phyloP scores from a whole-genome alignment of 2,113 vertebrate genomes.

The Bubo bubo region DNA sequence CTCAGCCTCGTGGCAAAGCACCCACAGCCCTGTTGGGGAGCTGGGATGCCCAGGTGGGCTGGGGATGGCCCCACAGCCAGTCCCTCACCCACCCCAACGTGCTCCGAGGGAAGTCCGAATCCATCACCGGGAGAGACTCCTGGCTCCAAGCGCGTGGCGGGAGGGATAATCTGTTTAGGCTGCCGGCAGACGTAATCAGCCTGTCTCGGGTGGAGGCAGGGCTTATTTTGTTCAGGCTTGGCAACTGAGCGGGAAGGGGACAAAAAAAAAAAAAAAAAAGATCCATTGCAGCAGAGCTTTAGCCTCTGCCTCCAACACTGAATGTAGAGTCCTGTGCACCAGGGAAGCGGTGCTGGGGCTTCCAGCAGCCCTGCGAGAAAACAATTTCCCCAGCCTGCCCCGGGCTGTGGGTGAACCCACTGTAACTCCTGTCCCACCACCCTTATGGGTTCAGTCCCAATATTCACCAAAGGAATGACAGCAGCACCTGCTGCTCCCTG shows the following conservation, averaged over 20 bases:
- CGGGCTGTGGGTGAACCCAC: neutral
- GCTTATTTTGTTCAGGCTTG: slow-evolving; percentile 58
- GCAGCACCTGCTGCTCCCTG: neutral
- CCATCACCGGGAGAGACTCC: neutral
- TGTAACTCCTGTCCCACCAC: neutral
- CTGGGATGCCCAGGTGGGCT: neutral
- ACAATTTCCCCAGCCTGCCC: neutral
- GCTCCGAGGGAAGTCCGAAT: neutral
- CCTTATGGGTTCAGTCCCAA: neutral
- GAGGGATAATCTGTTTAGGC: slow-evolving; percentile 51
- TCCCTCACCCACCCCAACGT: neutral
- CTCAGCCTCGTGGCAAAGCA: neutral
- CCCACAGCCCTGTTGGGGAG: neutral
- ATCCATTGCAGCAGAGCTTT: neutral
- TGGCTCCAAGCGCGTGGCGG: neutral
- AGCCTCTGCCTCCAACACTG: neutral
- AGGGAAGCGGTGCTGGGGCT: neutral
- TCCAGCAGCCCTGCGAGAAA: neutral
- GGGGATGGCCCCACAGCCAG: neutral
- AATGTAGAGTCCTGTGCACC: neutral
- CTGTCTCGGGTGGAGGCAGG: slow-evolving; percentile 34
- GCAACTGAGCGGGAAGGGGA: slow-evolving; percentile 22
- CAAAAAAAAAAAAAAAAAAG: neutral
- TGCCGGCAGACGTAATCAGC: slow-evolving; percentile 31
- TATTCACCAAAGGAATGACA: neutral